Evolutionary conservation across 2,888 invertebrate species (phyloP).

Genomic region (Pollenia labialis): DNA sequence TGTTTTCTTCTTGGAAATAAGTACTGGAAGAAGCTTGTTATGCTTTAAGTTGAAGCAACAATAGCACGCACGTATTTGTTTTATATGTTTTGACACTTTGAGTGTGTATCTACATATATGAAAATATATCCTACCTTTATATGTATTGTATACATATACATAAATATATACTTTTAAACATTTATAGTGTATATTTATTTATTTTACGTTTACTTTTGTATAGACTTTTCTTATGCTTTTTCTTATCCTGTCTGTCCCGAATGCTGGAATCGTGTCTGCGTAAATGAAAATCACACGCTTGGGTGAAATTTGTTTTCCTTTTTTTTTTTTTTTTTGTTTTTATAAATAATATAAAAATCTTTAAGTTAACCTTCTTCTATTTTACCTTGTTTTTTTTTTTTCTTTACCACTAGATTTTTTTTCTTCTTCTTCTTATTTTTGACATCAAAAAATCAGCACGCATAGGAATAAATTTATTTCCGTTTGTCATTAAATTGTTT

Average conservation of each 20-base stretch:
- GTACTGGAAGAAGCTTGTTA: too few relatives aligned
- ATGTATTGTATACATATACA: not conserved
- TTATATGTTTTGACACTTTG: conserved; percentile 9
- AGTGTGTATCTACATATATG: not conserved
- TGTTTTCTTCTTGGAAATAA: too few relatives aligned
- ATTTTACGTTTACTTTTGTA: not conserved
- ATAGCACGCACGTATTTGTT: conserved; percentile 33
- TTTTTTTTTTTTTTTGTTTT: conserved; percentile 22
- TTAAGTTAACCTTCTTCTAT: conserved; percentile 36
- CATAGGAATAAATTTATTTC: conserved; percentile 80
- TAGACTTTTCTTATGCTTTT: conserved; percentile 14
- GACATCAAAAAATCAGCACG: conserved; percentile 77
- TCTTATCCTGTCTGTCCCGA: conserved; percentile 20
- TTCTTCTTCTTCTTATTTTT: conserved; percentile 72
- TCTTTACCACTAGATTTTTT: conserved; percentile 79
- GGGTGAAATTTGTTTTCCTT: conserved; percentile 64
- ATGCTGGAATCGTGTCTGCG: conserved; percentile 48
- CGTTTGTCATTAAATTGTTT: conserved; percentile 83
- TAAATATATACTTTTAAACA: not conserved
- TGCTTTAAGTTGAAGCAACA: not conserved
- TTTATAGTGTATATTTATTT: conserved; percentile 46
- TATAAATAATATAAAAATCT: not conserved
- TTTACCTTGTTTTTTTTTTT: conserved; percentile 25
- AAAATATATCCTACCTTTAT: not conserved
- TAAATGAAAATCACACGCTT: conserved; percentile 71